phyloP scores from a whole-genome alignment of 2,888 invertebrate genomes.

The Cheiracanthium punctorium region DNA sequence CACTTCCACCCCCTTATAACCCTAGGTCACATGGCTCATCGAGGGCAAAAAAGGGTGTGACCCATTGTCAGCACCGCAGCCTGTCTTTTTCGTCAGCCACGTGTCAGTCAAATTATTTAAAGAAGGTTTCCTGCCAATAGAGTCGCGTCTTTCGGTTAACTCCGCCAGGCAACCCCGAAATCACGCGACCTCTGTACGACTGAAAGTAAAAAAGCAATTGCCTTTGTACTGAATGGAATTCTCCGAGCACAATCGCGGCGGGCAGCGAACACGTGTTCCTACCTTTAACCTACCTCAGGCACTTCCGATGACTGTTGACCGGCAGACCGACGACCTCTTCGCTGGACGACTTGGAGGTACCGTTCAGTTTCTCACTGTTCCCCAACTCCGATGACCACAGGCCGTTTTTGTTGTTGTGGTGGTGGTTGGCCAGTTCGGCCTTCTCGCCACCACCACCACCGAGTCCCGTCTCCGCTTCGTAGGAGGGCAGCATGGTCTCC shows the following conservation, averaged over 20 bases:
- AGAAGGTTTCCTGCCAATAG: too few relatives aligned
- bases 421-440: conserved; percentile 39
- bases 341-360: conserved; percentile 30
- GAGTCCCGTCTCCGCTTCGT: background rate
- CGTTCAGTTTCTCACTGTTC: conserved; percentile 47
- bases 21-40: too few relatives aligned
- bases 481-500: conserved; percentile 46
- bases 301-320: conserved; percentile 62
- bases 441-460: conserved; percentile 32
- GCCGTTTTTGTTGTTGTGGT: conserved; percentile 48
- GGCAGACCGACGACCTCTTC: conserved; percentile 51
- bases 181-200: too few relatives aligned
- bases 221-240: background rate
- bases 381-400: conserved; percentile 37
- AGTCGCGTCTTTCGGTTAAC: too few relatives aligned
- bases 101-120: too few relatives aligned
- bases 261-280: conserved; percentile 32
- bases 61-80: too few relatives aligned
- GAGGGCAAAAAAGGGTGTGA: too few relatives aligned
- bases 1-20: too few relatives aligned
- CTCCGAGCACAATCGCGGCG: conserved; percentile 29
- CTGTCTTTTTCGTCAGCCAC: too few relatives aligned
- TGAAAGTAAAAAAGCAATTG: too few relatives aligned
- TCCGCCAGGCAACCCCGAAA: too few relatives aligned
- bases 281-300: conserved; percentile 64